Evolutionary conservation across 1,140 invertebrate genomes (phyloP).

Genomic region (Ceratina calcarata): DNA sequence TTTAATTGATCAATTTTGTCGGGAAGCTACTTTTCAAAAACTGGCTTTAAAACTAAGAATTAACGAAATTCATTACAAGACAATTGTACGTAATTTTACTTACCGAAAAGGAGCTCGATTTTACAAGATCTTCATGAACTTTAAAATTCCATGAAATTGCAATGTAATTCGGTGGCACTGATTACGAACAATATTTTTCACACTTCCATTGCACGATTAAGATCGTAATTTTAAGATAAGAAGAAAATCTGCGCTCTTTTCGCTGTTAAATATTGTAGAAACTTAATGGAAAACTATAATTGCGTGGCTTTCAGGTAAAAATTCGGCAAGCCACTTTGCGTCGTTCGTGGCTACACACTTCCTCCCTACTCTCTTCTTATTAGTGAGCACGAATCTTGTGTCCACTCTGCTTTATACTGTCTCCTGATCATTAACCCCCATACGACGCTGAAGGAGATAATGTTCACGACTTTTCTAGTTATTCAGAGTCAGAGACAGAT

Average conservation of each 20-base stretch:
- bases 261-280: neutral
- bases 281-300: no score
- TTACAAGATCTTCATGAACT: no score
- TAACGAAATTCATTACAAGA: no score
- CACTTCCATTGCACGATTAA: constrained; percentile 7
- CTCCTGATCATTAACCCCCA: constrained; percentile 49
- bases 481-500: no score
- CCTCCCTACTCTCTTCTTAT: constrained; percentile 45
- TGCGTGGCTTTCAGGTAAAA: neutral
- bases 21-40: no score
- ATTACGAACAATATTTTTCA: constrained; percentile 20
- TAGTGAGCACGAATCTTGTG: constrained; percentile 45
- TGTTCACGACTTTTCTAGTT: constrained; percentile 41
- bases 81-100: neutral
- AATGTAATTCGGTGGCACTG: neutral
- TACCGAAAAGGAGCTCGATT: neutral
- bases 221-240: neutral
- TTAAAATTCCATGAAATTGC: neutral
- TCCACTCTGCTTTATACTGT: constrained; percentile 58
- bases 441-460: constrained; percentile 24
- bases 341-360: constrained; percentile 12
- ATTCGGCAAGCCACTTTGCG: neutral
- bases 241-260: neutral
- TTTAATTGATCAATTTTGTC: no score
- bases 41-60: no score